Evolutionary conservation across 2,888 invertebrate genomes (phyloP), one percentile per base, ranked within the genome.

Genomic region (Cremastobaeus sp.): DNA sequence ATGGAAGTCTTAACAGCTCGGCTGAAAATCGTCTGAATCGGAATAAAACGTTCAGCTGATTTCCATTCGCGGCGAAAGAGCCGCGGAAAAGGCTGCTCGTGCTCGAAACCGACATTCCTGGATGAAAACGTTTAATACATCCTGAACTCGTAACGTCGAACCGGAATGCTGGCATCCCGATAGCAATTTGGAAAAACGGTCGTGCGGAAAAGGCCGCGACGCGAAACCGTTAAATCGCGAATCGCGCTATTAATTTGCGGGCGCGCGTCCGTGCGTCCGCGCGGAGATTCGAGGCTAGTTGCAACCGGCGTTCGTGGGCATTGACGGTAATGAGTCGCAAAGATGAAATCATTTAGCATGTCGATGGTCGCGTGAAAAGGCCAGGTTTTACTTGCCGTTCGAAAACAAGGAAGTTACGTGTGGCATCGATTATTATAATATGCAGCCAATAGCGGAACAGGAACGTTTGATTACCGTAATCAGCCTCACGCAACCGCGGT

Each of bases 381-480:
- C 76, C 70, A 65, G 62, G 59, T 60, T 69, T 74, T 66, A 25
- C 65, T 62, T 50, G 70, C 34, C 50, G 65, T 72, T 75, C 50
- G 78, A 81, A 82, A 85, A 84, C 83, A 79, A 84, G 86, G 85
- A 86, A 87, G 83, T 85, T 84, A 83, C 84, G 84, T 84, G 79
- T 81, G 66, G 77, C 84, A 86, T 86, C 86, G 85, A 87, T 87
- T 85, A 87, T 88, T 85, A 84, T 88, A 86, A 88, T 88, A 87
- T 86, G 83, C 79, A 82, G 69, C 81, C 86, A 86, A 87, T 87
- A 86, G 85, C 85, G 84, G 84, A 84, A 83, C 82, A 80, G 81
- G 81, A 82, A 79, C 81, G 80, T 70, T 83, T 87, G 87, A 87
- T 87, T 85, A 87, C 86, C 81, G 86, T 87, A 85, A 86, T 87